These are phyloP conservation scores for Acronicta alni DNA, from an alignment of 2,888 invertebrate genomes.

Conservation along the genomic window DNA sequence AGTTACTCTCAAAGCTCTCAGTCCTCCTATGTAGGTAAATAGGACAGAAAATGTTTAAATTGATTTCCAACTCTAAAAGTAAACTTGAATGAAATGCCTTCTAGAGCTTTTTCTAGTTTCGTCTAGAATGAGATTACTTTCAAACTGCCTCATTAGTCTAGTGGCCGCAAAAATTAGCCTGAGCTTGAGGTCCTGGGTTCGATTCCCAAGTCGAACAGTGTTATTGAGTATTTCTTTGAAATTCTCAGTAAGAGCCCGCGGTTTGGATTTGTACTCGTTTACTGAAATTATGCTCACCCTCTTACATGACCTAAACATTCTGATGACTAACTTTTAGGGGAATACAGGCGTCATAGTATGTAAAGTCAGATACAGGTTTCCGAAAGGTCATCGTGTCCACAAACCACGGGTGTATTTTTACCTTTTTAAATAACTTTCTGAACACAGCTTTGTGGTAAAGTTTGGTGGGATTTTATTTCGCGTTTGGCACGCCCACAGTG, in stretches of 20 bases:
- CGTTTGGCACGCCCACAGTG: constrained; percentile 26
- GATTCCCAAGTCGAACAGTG: too few relatives aligned
- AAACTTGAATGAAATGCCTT: constrained; percentile 22
- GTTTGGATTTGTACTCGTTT: too few relatives aligned
- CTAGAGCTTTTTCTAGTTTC: constrained; percentile 19
- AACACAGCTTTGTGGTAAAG: constrained; percentile 38
- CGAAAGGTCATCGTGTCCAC: constrained; percentile 26
- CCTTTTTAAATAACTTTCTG: constrained; percentile 45
- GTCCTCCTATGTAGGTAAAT: constrained; percentile 11
- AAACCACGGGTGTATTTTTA: constrained; percentile 45
- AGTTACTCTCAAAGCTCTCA: constrained; percentile 20
- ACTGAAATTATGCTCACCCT: too few relatives aligned
- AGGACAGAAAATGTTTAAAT: constrained; percentile 36
- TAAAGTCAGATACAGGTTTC: constrained; percentile 20
- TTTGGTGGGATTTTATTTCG: constrained; percentile 43
- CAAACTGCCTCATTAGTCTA: too few relatives aligned
- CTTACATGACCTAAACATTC: too few relatives aligned
- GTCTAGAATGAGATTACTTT: constrained; percentile 3
- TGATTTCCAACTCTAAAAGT: constrained; percentile 30
- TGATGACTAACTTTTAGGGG: too few relatives aligned
- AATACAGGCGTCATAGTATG: too few relatives aligned
- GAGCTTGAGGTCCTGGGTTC: too few relatives aligned
- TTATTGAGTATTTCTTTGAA: too few relatives aligned
- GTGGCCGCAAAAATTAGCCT: too few relatives aligned
- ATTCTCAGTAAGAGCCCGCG: too few relatives aligned